Evolutionary conservation across 2,888 invertebrate species (phyloP), one percentile per base, ranked within the genome.

Genomic region (Boloria euphrosyne): DNA sequence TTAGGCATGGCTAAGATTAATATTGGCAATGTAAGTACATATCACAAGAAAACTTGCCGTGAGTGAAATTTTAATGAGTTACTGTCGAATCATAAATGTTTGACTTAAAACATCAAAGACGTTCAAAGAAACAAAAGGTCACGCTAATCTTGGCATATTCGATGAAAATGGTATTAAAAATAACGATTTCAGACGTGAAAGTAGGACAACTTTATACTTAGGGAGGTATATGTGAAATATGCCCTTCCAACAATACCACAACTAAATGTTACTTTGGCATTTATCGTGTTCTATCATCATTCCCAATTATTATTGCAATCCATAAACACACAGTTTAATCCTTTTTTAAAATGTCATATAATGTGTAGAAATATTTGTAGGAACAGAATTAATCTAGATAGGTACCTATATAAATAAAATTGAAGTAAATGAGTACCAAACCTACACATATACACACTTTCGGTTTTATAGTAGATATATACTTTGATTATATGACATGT

Each of bases 201-300:
- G 44, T 65, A 52, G 52, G 62, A 51, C 60, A 50, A 52, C 38
- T 59, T 50, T 50, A 64, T 43, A 46, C 44, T 7, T 31, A 31
- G 7, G 7, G 2, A 31, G 31, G 27, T 52, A 6, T 18, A 53
- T 27, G 53, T 38, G 31, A 49, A 59, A 49, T 49, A 58, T 51
- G 17, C 47, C 50, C 51, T 57, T 63, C 47, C 22, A 57, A 55
- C 27, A 51, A 38, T 46, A 65, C 73, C 66, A 60, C 68, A 71
- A 69, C 68, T 62, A 87, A 89, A 89, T 87, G 88, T 85, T 88
- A 89, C 76, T 79, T 80, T 87, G 88, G 80, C 87, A 88, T 89
- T 89, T 88, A 77, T 78, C 44, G 31, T 17, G 22, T 31, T 55
- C 18, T 18, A 18, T 31, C 55, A 57, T 50, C 22, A 50, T 43